Evolutionary conservation across 2,888 invertebrate species (phyloP).

Genomic region (Cantharis nigra): DNA sequence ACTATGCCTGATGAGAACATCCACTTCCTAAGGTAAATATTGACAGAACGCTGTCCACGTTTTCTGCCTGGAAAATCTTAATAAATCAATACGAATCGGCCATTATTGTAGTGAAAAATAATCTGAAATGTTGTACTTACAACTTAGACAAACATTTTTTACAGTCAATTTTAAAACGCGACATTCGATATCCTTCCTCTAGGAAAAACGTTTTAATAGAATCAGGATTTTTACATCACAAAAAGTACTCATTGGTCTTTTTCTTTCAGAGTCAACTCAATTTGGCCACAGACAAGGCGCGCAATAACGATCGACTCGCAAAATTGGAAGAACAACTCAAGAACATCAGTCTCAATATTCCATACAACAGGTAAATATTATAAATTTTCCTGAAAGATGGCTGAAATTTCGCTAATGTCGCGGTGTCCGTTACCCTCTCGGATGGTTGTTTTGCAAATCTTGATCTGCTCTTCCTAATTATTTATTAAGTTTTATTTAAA

Average conservation of each 20-base stretch:
- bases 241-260: background rate
- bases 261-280: conserved; percentile 67
- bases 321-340: conserved; percentile 73
- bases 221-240: background rate
- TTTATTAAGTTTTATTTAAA: background rate
- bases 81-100: conserved; percentile 49
- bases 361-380: background rate
- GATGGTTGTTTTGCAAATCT: no score
- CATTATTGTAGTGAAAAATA: conserved; percentile 43
- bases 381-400: background rate
- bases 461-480: background rate
- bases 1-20: conserved; percentile 59
- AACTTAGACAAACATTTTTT: background rate
- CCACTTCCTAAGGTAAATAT: conserved; percentile 72
- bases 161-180: background rate
- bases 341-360: conserved; percentile 42
- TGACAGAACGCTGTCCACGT: conserved; percentile 59
- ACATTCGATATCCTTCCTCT: background rate
- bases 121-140: conserved; percentile 31
- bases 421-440: no score
- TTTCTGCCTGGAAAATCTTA: conserved; percentile 51
- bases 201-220: background rate
- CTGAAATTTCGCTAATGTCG: background rate
- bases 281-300: conserved; percentile 66
- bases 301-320: conserved; percentile 68